Conservation (phyloP, 2,888 invertebrate genomes). For the Polyommatus iphigenia region DNA sequence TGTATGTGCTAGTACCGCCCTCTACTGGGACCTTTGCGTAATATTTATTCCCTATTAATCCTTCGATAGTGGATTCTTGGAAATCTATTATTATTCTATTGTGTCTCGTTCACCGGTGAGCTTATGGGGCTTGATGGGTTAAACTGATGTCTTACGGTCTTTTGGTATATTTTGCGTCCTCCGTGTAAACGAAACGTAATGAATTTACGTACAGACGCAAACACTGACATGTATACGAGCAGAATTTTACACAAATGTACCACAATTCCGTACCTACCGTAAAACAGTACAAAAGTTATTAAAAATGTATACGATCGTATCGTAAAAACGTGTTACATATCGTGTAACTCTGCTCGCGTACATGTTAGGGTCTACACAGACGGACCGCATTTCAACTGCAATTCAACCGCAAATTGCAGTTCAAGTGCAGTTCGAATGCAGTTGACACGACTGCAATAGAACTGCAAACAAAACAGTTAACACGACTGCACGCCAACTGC, state of each 20-base stretch:
- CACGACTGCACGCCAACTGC: no score
- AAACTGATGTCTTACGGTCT: not conserved
- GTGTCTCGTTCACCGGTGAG: no score
- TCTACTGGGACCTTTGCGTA: not conserved
- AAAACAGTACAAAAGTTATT: not conserved
- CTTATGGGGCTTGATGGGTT: no score
- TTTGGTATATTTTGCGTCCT: slow-evolving; percentile 1
- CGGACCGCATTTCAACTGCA: no score
- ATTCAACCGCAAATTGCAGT: no score
- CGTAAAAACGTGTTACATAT: not conserved
- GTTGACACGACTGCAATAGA: no score
- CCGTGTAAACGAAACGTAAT: not conserved
- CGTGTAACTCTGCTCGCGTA: not conserved
- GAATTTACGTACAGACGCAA: not conserved
- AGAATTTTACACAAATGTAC: not conserved
- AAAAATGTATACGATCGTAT: not conserved
- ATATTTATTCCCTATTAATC: not conserved
- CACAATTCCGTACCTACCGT: no score
- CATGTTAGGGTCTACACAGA: no score
- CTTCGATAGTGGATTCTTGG: no score
- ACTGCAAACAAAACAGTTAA: no score
- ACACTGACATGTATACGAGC: not conserved
- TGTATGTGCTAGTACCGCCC: not conserved
- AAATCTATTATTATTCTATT: no score
- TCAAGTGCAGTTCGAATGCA: no score